Evolutionary conservation across 2,797 vertebrate species (phyloP).

Genomic region (Poeciliopsis presidionis): DNA sequence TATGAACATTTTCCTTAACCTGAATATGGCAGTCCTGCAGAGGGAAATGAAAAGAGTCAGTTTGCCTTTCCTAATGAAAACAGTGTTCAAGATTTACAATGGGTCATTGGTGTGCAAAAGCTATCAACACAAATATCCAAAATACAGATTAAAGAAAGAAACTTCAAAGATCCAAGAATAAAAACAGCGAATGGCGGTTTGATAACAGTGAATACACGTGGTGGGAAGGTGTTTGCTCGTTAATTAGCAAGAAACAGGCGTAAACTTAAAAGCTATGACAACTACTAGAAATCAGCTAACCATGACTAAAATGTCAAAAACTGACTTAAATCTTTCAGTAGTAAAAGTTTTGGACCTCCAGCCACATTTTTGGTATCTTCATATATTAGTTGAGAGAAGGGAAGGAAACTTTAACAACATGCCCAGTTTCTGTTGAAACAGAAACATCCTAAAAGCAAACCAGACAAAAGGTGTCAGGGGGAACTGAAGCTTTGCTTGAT

Average conservation of each 20-base stretch:
- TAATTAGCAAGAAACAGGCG: neutral
- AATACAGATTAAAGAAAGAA: neutral
- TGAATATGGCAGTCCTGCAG: neutral
- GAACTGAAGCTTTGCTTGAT: constrained; percentile 14
- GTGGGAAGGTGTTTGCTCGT: neutral
- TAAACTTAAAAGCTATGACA: neutral
- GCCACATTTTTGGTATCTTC: neutral
- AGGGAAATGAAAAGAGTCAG: neutral
- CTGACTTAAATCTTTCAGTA: neutral
- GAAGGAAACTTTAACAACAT: constrained; percentile 16
- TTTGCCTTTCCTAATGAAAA: neutral
- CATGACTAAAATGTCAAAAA: neutral
- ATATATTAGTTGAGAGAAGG: neutral
- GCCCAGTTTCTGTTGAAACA: constrained; percentile 15
- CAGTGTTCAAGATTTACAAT: neutral
- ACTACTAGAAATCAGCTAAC: neutral
- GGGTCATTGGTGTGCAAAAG: neutral
- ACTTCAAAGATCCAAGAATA: neutral
- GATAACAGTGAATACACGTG: neutral
- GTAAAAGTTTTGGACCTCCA: neutral
- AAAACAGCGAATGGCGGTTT: neutral
- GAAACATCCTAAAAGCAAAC: constrained; percentile 20
- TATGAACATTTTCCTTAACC: neutral
- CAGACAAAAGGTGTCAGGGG: neutral
- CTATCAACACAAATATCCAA: neutral